Percentiles rank a stretch among this genome's conserved stretches.
These are phyloP conservation scores for Tribolium madens DNA, from an alignment of 1,140 invertebrate species.

Conservation along the genomic window DNA sequence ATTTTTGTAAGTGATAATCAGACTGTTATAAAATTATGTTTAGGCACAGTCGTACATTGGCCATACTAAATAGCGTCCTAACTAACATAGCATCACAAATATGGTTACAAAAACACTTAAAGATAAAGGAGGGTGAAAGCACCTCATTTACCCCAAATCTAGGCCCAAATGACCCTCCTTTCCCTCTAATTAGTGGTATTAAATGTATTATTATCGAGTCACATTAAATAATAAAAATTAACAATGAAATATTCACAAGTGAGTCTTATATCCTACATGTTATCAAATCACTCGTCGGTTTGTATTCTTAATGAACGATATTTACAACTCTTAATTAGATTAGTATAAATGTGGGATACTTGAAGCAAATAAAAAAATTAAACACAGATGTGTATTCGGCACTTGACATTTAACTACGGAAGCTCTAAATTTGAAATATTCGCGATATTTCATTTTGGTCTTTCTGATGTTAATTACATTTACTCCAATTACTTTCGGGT, in stretches of 20 bases:
- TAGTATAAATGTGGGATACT: too few species aligned
- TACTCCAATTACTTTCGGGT: not conserved
- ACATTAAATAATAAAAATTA: slow-evolving; percentile 38
- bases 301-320: slow-evolving; percentile 18
- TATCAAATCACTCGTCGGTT: slow-evolving; percentile 23
- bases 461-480: slow-evolving; percentile 1
- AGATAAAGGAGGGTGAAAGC: slow-evolving; percentile 9
- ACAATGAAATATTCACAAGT: slow-evolving; percentile 14
- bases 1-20: slow-evolving; percentile 37
- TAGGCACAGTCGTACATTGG: slow-evolving; percentile 50
- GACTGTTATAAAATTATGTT: slow-evolving; percentile 49
- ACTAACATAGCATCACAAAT: slow-evolving; percentile 45
- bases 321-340: slow-evolving; percentile 25
- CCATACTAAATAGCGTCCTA: slow-evolving; percentile 46
- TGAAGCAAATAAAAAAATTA: slow-evolving; percentile 13
- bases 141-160: slow-evolving; percentile 15
- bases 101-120: slow-evolving; percentile 33
- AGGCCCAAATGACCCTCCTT: not conserved
- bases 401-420: slow-evolving; percentile 55
- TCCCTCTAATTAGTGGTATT: slow-evolving; percentile 5
- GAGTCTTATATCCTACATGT: slow-evolving; percentile 19
- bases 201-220: slow-evolving; percentile 42
- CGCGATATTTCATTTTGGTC: slow-evolving; percentile 45
- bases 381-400: slow-evolving; percentile 37
- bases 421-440: slow-evolving; percentile 48